Conservation (phyloP, 2,113 vertebrate genomes). For the Strix uralensis region DNA sequence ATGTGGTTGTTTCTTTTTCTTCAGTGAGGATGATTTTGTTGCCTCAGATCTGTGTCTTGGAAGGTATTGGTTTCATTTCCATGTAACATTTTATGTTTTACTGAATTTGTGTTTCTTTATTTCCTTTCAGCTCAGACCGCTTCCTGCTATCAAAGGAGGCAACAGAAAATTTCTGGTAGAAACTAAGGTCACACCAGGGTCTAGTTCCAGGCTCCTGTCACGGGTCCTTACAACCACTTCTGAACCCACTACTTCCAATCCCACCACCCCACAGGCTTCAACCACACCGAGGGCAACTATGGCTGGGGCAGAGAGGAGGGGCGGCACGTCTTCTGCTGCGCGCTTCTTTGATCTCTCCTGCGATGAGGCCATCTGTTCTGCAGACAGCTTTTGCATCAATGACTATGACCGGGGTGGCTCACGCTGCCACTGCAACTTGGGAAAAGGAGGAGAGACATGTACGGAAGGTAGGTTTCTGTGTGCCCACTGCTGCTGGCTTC, state of each 20-base stretch:
- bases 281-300: not conserved
- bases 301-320: not conserved
- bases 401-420: slow-evolving; percentile 86
- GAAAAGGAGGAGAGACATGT: slow-evolving; percentile 84
- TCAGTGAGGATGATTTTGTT: not conserved
- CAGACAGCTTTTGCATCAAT: slow-evolving; percentile 89
- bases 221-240: slow-evolving; percentile 32
- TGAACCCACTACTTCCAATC: not conserved
- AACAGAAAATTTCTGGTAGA: slow-evolving; percentile 80
- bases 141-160: slow-evolving; percentile 76
- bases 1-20: not conserved
- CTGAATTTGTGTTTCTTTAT: not conserved
- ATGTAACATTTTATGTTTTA: not conserved
- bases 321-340: not conserved
- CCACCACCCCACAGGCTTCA: not conserved
- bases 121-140: slow-evolving; percentile 79
- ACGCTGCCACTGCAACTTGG: slow-evolving; percentile 90
- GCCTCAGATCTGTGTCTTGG: not conserved
- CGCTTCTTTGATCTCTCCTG: slow-evolving; percentile 81
- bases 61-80: not conserved
- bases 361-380: slow-evolving; percentile 85
- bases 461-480: slow-evolving; percentile 76
- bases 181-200: slow-evolving; percentile 67
- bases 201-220: slow-evolving; percentile 68
- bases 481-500: not conserved